phyloP scores from a whole-genome alignment of 2,797 vertebrate species.

The Neostethus bicornis region DNA sequence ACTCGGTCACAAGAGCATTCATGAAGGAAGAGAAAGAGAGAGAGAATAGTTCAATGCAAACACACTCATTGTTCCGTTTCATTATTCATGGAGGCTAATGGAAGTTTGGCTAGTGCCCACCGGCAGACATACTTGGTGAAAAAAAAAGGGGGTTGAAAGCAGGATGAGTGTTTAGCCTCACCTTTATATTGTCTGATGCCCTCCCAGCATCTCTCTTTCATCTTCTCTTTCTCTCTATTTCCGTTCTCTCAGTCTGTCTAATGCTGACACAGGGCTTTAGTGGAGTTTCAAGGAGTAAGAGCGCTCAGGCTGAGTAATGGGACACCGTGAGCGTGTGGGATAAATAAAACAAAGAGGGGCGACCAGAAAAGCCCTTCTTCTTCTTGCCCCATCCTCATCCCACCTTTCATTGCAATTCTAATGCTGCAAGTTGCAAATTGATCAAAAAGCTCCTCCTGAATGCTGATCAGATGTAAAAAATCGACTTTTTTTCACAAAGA shows the following conservation, averaged over 20 bases:
- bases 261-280: conserved; percentile 67
- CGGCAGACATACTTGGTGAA: conserved; percentile 41
- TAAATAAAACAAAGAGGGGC: conserved; percentile 55
- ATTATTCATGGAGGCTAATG: conserved; percentile 77
- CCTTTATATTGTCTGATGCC: conserved; percentile 54
- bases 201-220: conserved; percentile 17
- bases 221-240: conserved; percentile 20
- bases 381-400: conserved; percentile 27
- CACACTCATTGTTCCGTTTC: conserved; percentile 62
- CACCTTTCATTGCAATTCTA: conserved; percentile 48
- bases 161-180: conserved; percentile 58
- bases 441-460: conserved; percentile 32
- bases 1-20: conserved; percentile 38
- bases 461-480: conserved; percentile 34
- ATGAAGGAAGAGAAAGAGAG: conserved; percentile 22
- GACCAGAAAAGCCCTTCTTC: conserved; percentile 33
- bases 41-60: conserved; percentile 46
- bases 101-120: conserved; percentile 66
- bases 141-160: conserved; percentile 55
- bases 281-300: conserved; percentile 68
- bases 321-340: conserved; percentile 57
- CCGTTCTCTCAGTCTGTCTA: conserved; percentile 29
- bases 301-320: conserved; percentile 71
- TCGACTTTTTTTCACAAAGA: background rate
- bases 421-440: conserved; percentile 29